These are phyloP conservation scores for Myiopsitta monachus DNA, from an alignment of 2,113 vertebrate species.

Conservation along the genomic window DNA sequence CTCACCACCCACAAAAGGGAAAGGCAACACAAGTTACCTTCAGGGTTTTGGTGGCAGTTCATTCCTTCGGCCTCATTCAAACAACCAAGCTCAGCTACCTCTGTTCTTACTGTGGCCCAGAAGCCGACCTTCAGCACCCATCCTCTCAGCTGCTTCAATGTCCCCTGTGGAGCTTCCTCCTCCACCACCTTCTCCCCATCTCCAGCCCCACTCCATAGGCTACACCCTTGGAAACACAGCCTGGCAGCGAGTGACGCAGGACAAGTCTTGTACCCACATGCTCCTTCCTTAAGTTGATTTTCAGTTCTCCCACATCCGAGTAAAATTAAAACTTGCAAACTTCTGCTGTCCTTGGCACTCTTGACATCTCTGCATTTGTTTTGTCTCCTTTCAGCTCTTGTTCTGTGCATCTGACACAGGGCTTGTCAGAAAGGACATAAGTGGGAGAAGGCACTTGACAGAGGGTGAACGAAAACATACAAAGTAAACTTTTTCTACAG, in stretches of 20 bases:
- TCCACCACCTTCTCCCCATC: neutral
- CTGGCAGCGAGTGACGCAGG: neutral
- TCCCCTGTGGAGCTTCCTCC: accelerated
- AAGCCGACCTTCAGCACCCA: neutral
- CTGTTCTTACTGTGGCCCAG: neutral
- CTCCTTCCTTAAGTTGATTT: neutral
- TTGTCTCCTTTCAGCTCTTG: neutral
- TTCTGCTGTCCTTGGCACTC: neutral
- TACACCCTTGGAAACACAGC: neutral
- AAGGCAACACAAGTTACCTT: neutral
- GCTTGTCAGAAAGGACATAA: neutral
- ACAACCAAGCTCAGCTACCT: neutral
- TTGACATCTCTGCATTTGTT: neutral
- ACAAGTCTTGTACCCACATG: neutral
- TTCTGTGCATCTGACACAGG: neutral
- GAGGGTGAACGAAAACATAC: neutral
- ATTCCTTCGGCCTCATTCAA: neutral
- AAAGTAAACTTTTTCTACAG: neutral
- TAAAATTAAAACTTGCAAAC: neutral
- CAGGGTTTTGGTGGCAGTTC: neutral
- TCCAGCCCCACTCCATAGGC: neutral
- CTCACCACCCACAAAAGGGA: neutral
- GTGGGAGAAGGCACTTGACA: neutral
- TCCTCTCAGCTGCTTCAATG: neutral
- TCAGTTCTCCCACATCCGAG: neutral